Base-by-base conservation (phyloP, 2,888 invertebrate genomes). In the Escarpia spicata region DNA sequence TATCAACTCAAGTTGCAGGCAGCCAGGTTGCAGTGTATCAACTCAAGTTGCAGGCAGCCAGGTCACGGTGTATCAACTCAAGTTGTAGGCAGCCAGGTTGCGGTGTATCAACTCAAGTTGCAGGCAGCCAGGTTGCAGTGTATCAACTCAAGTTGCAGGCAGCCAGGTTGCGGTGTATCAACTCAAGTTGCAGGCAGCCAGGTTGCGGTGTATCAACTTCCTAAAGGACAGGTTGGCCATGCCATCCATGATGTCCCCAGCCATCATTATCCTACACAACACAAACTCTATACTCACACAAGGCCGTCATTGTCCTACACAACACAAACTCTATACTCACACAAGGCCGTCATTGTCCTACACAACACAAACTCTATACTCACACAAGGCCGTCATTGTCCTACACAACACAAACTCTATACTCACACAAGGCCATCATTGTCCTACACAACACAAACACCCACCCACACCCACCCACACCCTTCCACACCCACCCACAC, bases 221-320 rank as follows among this genome's bases (percentile, higher is more conserved):
- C 98, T 98, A 92, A 98, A 98, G 92, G 99, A 97, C 94, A 99
- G 97, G 97, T 99, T 99, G 3, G 99, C 98, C 99, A 99, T 99
- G 93, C 99, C 99, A 96, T 99, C 99, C 43, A 99, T 99, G 95
- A 99, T 99, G 97, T 99, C 97, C 15, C 96, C 96, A 3, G 97
- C 97, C 97, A 97, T 97, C 94, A 91, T 95, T 95, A 26, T 95
- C 95, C 37, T 37, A 37, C 37, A 37, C 37, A 37, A 37, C 37
- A 37, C 37, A 37, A 37, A 37, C 37, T 37, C 37, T 37, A 37
- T 1, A 37, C 37, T 37, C 37, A 37, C 37, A 37, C 37, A 37
- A 37, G 92, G 31, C 95, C 95, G 91, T 94, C 93, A 91, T 95
- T 95, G 26, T 95, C 95, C 37, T 37, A 37, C 37, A 37, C 37